Conservation (phyloP, 1,140 invertebrate genomes). For the Dryas iulia region DNA sequence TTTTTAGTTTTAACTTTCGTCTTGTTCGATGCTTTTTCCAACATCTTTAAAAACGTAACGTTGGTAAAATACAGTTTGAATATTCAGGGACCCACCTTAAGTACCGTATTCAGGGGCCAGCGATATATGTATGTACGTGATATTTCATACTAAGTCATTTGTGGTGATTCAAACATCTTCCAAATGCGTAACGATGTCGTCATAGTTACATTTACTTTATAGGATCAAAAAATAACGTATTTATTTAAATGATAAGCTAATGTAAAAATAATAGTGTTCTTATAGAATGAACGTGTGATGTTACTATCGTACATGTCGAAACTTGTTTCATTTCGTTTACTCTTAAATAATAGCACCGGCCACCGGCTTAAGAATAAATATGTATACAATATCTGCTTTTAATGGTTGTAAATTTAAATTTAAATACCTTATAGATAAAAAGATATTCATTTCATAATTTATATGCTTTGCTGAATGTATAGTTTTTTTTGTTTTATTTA, state of each 20-base stretch:
- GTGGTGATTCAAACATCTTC: too few species aligned
- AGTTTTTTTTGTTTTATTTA: not conserved
- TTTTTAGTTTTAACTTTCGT: too few species aligned
- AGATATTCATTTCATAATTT: not conserved
- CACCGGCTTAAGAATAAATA: not conserved
- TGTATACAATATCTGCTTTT: not conserved
- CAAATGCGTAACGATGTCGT: not conserved
- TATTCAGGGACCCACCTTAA: too few species aligned
- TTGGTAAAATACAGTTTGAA: too few species aligned
- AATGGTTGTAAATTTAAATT: slow-evolving; percentile 1
- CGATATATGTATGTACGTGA: too few species aligned
- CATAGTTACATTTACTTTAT: not conserved
- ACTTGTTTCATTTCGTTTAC: slow-evolving; percentile 6
- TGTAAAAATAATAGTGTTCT: not conserved
- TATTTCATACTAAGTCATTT: too few species aligned
- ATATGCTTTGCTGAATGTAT: not conserved
- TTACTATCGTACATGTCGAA: not conserved
- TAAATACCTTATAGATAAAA: not conserved
- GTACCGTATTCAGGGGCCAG: too few species aligned
- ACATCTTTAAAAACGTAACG: too few species aligned
- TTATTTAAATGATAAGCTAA: not conserved
- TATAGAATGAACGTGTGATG: not conserved
- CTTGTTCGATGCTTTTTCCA: too few species aligned
- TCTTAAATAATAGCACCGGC: not conserved
- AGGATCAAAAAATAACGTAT: not conserved